Evolutionary conservation across 2,797 vertebrate genomes (phyloP), one percentile per base, ranked within the genome.

Genomic region (Lagodon rhomboides): DNA sequence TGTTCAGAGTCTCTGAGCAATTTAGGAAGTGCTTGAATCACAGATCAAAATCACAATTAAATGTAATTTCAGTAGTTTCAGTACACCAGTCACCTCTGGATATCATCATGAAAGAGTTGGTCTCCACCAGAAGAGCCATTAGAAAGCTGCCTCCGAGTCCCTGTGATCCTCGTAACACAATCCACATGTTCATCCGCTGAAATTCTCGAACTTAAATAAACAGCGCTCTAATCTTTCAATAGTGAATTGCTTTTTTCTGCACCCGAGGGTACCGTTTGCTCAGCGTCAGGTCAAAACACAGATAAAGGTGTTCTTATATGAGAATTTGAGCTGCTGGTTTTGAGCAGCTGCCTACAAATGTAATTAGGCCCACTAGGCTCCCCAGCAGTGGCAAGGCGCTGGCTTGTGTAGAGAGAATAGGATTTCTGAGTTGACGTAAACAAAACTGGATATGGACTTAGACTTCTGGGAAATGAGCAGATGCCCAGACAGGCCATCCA

Each of bases 391-490:
- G 15, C 13, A 34, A 51, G 49, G 74, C 81, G 73, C 60, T 76
- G 76, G 73, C 68, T 75, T 27, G 53, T 55, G 75, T 11, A 7
- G 56, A 67, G 72, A 78, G 77, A 90, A 80, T 38, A 55, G 73
- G 72, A 84, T 83, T 90, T 85, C 68, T 65, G 43, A 83, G 84
- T 80, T 85, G 87, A 82, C 51, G 59, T 85, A 90, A 91, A 93
- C 89, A 90, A 78, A 79, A 85, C 51, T 76, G 83, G 86, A 89
- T 76, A 80, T 68, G 77, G 69, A 87, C 83, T 73, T 58, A 0
- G 18, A 79, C 76, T 89, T 88, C 73, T 93, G 87, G 89, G 89
- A 92, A 92, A 80, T 49, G 76, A 88, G 76, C 86, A 87, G 85
- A 92, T 90, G 89, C 79, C 67, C 76, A 75, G 77, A 83, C 77